Evolutionary conservation across 2,113 vertebrate genomes (phyloP).

Genomic region (Microtus oregoni): DNA sequence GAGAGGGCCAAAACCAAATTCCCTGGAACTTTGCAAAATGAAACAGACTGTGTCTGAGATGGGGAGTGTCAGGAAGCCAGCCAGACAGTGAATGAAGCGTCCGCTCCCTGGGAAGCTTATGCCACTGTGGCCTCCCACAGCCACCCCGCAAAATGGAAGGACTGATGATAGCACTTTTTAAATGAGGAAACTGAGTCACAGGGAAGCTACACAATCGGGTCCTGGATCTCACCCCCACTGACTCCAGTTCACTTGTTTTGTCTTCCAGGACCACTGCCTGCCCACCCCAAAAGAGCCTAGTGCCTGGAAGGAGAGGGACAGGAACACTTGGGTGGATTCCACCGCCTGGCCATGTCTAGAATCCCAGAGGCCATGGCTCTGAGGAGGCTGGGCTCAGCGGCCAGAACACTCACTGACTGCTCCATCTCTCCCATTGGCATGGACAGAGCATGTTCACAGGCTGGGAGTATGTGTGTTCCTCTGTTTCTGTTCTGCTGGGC

Average conservation of each 20-base stretch:
- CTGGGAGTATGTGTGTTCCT: fast-evolving
- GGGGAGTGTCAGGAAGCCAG: neutral
- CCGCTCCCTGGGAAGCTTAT: neutral
- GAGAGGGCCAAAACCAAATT: neutral
- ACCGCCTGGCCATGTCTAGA: neutral
- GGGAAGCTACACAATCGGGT: neutral
- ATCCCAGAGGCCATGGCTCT: neutral
- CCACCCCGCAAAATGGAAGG: no score
- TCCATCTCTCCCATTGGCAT: fast-evolving
- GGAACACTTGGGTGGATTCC: neutral
- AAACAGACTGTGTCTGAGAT: neutral
- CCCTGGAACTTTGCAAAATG: neutral
- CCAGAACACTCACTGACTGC: neutral
- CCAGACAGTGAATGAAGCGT: neutral
- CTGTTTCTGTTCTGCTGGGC: fast-evolving
- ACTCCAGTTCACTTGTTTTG: neutral
- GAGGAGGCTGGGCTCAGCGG: neutral
- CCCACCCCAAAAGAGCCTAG: neutral
- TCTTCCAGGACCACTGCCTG: neutral
- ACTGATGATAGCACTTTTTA: neutral
- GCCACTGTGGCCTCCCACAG: neutral
- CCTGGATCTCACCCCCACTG: neutral
- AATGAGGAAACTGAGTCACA: slow-evolving; percentile 53
- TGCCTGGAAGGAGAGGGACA: neutral
- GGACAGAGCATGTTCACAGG: neutral